Evolutionary conservation across 2,113 vertebrate genomes (phyloP).

Genomic region (Oreochromis spilurus): DNA sequence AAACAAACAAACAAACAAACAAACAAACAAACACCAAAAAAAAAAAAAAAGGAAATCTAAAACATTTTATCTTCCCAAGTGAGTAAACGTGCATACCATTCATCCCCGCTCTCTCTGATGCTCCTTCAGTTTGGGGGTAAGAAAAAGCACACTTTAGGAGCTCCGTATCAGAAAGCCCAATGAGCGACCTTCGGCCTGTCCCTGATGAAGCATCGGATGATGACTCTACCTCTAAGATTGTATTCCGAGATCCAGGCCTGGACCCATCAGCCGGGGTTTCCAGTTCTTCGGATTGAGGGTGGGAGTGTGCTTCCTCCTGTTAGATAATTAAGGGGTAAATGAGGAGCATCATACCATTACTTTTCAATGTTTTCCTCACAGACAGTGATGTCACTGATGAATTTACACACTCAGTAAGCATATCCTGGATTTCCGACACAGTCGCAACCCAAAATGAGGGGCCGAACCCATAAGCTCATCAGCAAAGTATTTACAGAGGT

Average conservation of each 20-base stretch:
- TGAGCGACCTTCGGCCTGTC: conserved; percentile 30
- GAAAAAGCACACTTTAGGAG: conserved; percentile 68
- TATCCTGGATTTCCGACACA: neutral
- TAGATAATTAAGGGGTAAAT: conserved; percentile 13
- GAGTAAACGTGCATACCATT: conserved; percentile 22
- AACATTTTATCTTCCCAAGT: neutral
- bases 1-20: neutral
- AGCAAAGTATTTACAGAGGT: neutral
- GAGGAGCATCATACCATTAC: neutral
- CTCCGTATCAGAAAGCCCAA: conserved; percentile 63
- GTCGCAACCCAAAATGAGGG: rapidly evolving
- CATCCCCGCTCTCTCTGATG: conserved; percentile 35
- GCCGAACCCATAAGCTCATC: too few relatives aligned
- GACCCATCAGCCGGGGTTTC: conserved; percentile 5
- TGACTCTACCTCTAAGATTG: conserved; percentile 30
- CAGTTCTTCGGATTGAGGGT: neutral
- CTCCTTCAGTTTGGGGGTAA: conserved; percentile 50
- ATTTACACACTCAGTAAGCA: neutral
- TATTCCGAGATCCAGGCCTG: conserved; percentile 1
- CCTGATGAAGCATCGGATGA: conserved; percentile 21
- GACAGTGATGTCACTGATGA: neutral
- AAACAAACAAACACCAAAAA: neutral
- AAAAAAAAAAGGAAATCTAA: rapidly evolving
- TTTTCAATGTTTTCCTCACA: neutral
- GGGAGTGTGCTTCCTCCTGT: conserved; percentile 50